These are phyloP conservation scores for Disparrhopalites patrizii DNA, from an alignment of 2,888 invertebrate species.

Conservation along the genomic window DNA sequence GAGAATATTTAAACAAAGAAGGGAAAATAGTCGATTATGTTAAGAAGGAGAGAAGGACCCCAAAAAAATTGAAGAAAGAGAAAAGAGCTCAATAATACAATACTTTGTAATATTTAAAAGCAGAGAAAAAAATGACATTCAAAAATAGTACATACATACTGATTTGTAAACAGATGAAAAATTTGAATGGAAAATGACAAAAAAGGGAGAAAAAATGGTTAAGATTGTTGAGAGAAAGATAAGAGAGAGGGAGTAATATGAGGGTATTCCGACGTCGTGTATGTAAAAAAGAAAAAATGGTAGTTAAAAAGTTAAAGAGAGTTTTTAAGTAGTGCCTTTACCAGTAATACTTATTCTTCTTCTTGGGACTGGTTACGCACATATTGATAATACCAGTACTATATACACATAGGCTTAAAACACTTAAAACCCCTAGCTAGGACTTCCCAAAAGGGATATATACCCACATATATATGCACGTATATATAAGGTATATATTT, in stretches of 20 bases:
- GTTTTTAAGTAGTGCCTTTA: not conserved
- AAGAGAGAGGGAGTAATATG: not conserved
- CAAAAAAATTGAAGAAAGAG: too few relatives aligned
- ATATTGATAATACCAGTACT: not conserved
- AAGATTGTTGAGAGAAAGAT: too few relatives aligned
- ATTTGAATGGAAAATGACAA: conserved; percentile 1
- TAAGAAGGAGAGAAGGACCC: too few relatives aligned
- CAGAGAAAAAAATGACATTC: too few relatives aligned
- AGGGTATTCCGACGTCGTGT: not conserved
- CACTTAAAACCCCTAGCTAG: too few relatives aligned
- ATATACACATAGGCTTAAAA: not conserved
- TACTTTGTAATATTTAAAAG: too few relatives aligned
- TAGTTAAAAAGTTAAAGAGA: not conserved
- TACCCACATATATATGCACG: not conserved
- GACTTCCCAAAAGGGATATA: not conserved
- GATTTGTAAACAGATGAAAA: conserved; percentile 3
- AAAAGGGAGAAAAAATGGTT: too few relatives aligned
- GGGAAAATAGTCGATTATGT: too few relatives aligned
- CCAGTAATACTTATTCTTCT: too few relatives aligned
- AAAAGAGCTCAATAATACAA: too few relatives aligned
- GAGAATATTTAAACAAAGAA: too few relatives aligned
- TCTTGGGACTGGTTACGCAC: not conserved
- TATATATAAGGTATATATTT: not conserved
- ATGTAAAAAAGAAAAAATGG: not conserved
- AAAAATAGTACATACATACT: not conserved